These are phyloP conservation scores for Anisognathus igniventris DNA, from an alignment of 2,797 vertebrate genomes.

Conservation along the genomic window DNA sequence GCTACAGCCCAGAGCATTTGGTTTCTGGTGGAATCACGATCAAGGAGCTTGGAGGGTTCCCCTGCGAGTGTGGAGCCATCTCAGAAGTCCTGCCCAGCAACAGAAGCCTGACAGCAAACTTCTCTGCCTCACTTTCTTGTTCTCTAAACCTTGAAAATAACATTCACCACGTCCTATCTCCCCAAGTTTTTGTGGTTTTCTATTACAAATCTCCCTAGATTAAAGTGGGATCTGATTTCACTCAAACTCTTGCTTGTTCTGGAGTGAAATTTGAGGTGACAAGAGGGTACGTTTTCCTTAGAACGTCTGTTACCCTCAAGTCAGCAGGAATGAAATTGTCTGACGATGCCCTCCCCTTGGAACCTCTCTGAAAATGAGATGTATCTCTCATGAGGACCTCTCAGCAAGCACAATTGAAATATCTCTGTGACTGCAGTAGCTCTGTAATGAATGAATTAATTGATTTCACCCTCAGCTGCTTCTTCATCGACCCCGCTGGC, in stretches of 20 bases:
- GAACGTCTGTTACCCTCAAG: not conserved
- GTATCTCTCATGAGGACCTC: constrained; percentile 38
- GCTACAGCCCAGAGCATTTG: not conserved
- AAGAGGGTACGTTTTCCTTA: not conserved
- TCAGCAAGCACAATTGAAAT: constrained; percentile 48
- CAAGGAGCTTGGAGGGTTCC: not conserved
- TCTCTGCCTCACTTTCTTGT: not conserved
- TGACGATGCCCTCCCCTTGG: not conserved
- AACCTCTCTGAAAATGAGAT: constrained; percentile 43
- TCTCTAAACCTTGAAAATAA: not conserved
- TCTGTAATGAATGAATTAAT: constrained; percentile 62
- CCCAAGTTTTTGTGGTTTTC: not conserved
- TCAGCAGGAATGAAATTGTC: constrained; percentile 22
- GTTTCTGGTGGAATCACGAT: not conserved
- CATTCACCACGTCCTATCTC: not conserved
- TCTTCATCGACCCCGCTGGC: not conserved
- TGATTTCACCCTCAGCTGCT: constrained; percentile 62
- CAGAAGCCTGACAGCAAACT: not conserved
- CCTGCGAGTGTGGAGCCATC: not conserved
- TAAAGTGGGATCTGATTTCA: not conserved
- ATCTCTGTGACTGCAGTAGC: constrained; percentile 20
- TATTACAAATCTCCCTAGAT: not conserved
- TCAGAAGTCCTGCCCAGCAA: not conserved
- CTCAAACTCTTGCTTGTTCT: not conserved
- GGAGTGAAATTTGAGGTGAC: not conserved